Conservation (phyloP, 2,113 vertebrate species). For the Uria lomvia region DNA sequence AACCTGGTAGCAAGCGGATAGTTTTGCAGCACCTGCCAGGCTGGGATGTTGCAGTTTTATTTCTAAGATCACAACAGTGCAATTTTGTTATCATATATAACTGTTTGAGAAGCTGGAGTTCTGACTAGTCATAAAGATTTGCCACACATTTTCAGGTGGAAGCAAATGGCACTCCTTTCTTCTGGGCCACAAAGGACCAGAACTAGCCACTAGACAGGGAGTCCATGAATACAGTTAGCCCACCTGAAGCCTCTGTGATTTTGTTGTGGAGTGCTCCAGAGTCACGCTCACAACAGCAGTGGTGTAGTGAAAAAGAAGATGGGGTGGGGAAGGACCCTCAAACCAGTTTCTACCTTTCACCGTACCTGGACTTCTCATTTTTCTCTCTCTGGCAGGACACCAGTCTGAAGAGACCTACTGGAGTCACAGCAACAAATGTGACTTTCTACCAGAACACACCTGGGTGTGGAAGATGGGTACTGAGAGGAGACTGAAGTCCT, state of each 20-base stretch:
- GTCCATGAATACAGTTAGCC: not conserved
- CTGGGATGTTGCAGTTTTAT: not conserved
- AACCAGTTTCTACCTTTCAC: not conserved
- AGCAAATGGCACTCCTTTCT: not conserved
- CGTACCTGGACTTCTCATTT: not conserved
- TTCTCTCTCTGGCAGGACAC: not conserved
- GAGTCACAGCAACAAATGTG: not conserved
- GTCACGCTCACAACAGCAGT: not conserved
- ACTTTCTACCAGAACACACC: not conserved
- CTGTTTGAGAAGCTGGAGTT: not conserved
- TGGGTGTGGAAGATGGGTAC: not conserved
- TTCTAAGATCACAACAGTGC: not conserved
- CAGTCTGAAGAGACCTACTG: not conserved
- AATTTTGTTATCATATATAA: not conserved
- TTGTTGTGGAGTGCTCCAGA: not conserved
- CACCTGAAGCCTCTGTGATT: not conserved
- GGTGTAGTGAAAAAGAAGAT: not conserved
- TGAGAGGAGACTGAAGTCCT: not conserved
- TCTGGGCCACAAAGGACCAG: not conserved
- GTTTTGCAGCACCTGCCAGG: not conserved
- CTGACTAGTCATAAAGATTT: not conserved
- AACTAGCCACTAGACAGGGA: not conserved
- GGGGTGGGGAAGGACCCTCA: not conserved
- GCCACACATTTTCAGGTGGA: not conserved
- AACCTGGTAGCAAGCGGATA: not conserved